These are phyloP conservation scores for Himalopsyche anomala DNA, from an alignment of 2,888 invertebrate species.

Conservation along the genomic window DNA sequence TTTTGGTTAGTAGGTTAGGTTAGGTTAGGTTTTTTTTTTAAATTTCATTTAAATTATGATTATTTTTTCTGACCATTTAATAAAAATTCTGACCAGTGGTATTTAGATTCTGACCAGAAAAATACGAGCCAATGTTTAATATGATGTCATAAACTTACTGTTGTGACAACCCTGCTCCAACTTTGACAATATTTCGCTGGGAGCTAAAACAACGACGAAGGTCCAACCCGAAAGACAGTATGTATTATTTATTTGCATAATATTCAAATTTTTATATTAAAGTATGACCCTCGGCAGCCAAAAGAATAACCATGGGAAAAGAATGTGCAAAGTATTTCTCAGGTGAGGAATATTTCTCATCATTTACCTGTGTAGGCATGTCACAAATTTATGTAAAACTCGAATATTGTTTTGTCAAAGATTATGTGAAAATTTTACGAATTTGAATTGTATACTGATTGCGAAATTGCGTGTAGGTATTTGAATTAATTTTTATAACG, in stretches of 20 bases:
- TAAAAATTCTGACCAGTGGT: no score
- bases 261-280: conserved; percentile 59
- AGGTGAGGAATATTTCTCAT: conserved; percentile 6
- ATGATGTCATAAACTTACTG: no score
- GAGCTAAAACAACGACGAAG: conserved; percentile 41
- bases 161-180: neutral
- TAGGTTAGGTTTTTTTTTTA: no score
- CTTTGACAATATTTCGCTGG: conserved; percentile 54
- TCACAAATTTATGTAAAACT: conserved; percentile 25
- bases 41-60: no score
- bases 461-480: neutral
- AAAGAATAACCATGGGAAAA: conserved; percentile 53
- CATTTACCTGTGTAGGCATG: neutral
- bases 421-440: neutral
- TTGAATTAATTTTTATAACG: no score
- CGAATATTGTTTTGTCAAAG: conserved; percentile 30
- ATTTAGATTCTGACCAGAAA: neutral
- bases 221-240: conserved; percentile 50
- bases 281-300: conserved; percentile 56
- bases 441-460: neutral
- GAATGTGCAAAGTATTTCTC: conserved; percentile 23
- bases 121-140: no score
- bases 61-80: no score
- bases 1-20: no score
- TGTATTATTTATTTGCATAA: conserved; percentile 59